Evolutionary conservation across 2,113 vertebrate genomes (phyloP).

Genomic region (Brachyistius frenatus): DNA sequence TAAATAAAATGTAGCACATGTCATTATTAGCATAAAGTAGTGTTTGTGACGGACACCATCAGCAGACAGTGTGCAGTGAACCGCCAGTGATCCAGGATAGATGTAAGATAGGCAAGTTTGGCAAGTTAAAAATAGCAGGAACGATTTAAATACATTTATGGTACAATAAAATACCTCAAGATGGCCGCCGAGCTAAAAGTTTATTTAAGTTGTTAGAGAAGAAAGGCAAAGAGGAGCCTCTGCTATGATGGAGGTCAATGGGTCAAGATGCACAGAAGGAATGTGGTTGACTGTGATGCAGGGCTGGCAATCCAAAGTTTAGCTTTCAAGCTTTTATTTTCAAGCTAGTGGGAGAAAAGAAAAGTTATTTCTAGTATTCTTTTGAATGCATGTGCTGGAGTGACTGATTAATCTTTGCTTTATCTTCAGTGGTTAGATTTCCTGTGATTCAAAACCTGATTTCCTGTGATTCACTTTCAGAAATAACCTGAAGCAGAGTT

Average conservation of each 20-base stretch:
- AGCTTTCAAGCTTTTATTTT: constrained; percentile 11
- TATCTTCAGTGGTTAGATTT: too few relatives aligned
- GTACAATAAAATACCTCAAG: neutral
- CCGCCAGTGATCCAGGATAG: neutral
- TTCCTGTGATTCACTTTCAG: too few relatives aligned
- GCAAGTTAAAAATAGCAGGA: too few relatives aligned
- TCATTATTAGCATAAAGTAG: neutral
- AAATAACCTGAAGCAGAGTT: too few relatives aligned
- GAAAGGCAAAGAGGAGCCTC: neutral
- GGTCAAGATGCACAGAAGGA: neutral
- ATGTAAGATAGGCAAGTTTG: neutral
- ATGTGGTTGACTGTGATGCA: neutral
- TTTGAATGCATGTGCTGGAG: neutral
- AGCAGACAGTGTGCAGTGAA: too few relatives aligned
- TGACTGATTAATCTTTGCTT: neutral
- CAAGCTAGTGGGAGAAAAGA: neutral
- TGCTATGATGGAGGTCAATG: constrained; percentile 1
- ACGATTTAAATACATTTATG: neutral
- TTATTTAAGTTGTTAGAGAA: constrained; percentile 20
- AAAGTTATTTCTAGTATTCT: constrained; percentile 5
- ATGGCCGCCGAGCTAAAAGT: constrained; percentile 3
- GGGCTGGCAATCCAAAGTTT: neutral
- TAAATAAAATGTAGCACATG: neutral
- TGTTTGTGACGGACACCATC: neutral
- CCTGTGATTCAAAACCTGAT: too few relatives aligned